phyloP scores from a whole-genome alignment of 1,140 invertebrate species.

The Drosophila athabasca region DNA sequence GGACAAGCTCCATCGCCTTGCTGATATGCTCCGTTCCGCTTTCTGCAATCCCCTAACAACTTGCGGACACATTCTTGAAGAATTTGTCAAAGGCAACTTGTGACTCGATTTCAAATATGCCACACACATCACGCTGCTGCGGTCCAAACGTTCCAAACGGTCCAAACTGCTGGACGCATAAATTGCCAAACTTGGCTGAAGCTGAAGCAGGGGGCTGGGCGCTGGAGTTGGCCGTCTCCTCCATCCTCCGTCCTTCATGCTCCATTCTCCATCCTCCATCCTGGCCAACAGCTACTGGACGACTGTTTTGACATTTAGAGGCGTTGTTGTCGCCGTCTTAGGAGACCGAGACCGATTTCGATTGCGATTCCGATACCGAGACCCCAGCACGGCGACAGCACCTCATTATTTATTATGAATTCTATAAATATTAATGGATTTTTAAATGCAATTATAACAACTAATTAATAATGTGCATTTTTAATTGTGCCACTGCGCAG shows the following conservation, averaged over 20 bases:
- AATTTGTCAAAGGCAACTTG: constrained; percentile 75
- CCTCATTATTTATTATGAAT: constrained; percentile 83
- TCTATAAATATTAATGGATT: constrained; percentile 83
- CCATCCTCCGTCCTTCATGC: not conserved
- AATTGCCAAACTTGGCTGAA: constrained; percentile 74
- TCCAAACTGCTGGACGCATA: constrained; percentile 60
- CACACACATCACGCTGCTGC: constrained; percentile 56
- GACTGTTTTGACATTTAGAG: constrained; percentile 73
- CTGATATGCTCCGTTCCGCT: constrained; percentile 37
- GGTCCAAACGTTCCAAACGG: constrained; percentile 18
- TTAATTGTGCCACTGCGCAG: constrained; percentile 52
- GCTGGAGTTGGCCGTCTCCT: too few relatives aligned
- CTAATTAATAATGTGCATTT: constrained; percentile 84
- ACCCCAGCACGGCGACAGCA: constrained; percentile 22
- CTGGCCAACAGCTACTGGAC: constrained; percentile 5
- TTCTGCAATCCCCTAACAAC: constrained; percentile 21
- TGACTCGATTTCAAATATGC: constrained; percentile 67
- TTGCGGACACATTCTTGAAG: constrained; percentile 56
- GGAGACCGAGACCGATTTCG: not conserved
- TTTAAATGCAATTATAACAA: constrained; percentile 84
- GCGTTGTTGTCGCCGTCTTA: constrained; percentile 62
- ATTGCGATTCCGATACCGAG: not conserved
- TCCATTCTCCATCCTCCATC: not conserved
- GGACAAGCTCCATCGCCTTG: constrained; percentile 3
- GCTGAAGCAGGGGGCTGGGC: not conserved